A percentile compares a stretch with the other conserved stretches of the same genome.
Evolutionary conservation across 1,140 invertebrate genomes (phyloP).

Genomic region (Linepithema humile): DNA sequence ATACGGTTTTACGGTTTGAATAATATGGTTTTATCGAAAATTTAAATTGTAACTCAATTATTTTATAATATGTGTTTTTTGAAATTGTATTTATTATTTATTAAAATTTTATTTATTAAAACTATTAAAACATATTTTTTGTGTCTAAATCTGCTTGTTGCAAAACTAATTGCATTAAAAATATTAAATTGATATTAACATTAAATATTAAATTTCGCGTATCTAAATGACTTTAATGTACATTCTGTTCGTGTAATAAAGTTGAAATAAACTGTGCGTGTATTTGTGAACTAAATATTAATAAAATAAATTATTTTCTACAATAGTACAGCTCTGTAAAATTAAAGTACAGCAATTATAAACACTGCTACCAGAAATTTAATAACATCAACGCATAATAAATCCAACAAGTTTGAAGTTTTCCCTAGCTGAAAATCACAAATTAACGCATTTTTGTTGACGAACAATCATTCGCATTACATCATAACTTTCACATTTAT

Average conservation of each 20-base stretch:
- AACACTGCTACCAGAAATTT: conserved; percentile 39
- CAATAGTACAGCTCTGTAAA: conserved; percentile 20
- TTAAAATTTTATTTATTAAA: too few relatives aligned
- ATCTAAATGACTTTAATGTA: too few relatives aligned
- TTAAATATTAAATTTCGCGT: too few relatives aligned
- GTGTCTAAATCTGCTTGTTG: background rate
- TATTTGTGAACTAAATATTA: conserved; percentile 29
- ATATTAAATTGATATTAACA: too few relatives aligned
- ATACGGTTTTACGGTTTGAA: conserved; percentile 18
- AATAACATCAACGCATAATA: conserved; percentile 15
- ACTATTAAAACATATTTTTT: background rate
- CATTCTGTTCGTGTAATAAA: background rate
- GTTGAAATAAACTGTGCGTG: conserved; percentile 10
- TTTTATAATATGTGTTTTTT: background rate
- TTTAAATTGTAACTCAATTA: background rate
- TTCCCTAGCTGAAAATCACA: background rate
- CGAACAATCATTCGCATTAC: background rate
- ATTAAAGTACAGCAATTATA: conserved; percentile 37
- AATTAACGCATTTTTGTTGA: conserved; percentile 24
- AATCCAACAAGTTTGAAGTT: conserved; percentile 3
- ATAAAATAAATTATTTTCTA: conserved; percentile 32
- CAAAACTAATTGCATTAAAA: too few relatives aligned
- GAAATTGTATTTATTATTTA: background rate
- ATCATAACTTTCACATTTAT: background rate
- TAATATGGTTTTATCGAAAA: background rate